Percentiles rank a stretch among this genome's conserved stretches.
These are phyloP conservation scores for Malurus elegans DNA, from an alignment of 2,113 vertebrate species.

Conservation along the genomic window DNA sequence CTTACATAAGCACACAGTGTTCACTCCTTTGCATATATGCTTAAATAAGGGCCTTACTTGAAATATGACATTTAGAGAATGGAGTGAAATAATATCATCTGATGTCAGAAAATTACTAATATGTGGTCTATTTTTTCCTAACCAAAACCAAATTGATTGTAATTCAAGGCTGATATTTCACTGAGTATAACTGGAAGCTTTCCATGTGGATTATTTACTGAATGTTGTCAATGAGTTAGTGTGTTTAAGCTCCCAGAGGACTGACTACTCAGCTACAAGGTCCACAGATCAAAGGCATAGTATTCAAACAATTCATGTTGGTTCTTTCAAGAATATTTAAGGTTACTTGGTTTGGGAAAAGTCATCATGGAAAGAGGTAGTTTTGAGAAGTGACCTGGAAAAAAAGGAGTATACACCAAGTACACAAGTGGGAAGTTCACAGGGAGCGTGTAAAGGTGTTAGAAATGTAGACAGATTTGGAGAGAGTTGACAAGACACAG, in stretches of 20 bases:
- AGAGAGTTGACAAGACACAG: background rate
- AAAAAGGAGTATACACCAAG: background rate
- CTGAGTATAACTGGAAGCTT: background rate
- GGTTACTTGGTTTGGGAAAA: background rate
- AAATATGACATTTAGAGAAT: background rate
- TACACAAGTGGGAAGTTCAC: background rate
- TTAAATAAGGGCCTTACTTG: background rate
- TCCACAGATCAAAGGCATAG: slow-evolving; percentile 30
- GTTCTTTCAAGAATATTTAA: slow-evolving; percentile 25
- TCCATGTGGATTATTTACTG: background rate
- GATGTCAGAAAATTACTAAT: slow-evolving; percentile 12
- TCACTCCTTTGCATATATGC: background rate
- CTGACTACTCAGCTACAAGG: background rate
- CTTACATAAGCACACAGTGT: background rate
- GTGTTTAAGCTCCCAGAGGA: background rate
- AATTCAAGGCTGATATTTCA: slow-evolving; percentile 8
- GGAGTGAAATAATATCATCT: background rate
- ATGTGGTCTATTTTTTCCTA: background rate
- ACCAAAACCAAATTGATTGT: background rate
- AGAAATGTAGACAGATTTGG: background rate
- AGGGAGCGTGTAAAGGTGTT: background rate
- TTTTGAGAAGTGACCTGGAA: slow-evolving; percentile 48
- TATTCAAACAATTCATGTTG: slow-evolving; percentile 3
- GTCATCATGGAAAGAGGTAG: background rate
- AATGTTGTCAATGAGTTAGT: background rate